These are phyloP conservation scores for Uromys caudimaculatus DNA, from an alignment of 2,797 vertebrate species.

Conservation along the genomic window DNA sequence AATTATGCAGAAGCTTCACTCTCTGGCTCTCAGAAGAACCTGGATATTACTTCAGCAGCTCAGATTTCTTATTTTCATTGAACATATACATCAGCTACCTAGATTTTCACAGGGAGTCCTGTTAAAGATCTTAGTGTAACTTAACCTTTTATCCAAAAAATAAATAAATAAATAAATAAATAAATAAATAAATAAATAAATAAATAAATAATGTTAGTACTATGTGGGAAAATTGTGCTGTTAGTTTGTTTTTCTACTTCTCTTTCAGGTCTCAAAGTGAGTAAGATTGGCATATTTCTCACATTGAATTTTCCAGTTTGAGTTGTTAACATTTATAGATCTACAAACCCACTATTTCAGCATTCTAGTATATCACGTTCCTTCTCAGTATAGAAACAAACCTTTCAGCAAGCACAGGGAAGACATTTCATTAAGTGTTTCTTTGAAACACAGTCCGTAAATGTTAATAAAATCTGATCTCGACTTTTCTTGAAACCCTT, in stretches of 20 bases:
- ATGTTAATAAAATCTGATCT: constrained; percentile 60
- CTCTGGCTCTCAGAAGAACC: neutral
- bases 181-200: no score
- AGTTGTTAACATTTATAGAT: constrained; percentile 49
- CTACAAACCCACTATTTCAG: neutral
- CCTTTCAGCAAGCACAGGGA: constrained; percentile 22
- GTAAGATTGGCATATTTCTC: neutral
- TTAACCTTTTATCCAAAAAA: neutral
- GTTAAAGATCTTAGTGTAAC: neutral
- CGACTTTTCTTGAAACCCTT: constrained; percentile 21
- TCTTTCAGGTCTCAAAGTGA: neutral
- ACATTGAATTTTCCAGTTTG: neutral
- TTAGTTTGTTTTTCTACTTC: neutral
- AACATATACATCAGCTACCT: neutral
- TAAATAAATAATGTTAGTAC: neutral
- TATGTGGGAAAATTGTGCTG: rapidly evolving
- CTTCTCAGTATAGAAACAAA: constrained; percentile 38
- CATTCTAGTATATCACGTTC: neutral
- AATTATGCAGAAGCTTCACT: neutral
- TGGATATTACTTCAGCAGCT: neutral
- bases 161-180: no score
- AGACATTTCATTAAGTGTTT: constrained; percentile 65
- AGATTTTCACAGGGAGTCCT: neutral
- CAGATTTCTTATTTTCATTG: neutral
- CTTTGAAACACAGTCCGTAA: constrained; percentile 21